phyloP scores from a whole-genome alignment of 2,113 vertebrate genomes.

The Forbesichthys agassizii region DNA sequence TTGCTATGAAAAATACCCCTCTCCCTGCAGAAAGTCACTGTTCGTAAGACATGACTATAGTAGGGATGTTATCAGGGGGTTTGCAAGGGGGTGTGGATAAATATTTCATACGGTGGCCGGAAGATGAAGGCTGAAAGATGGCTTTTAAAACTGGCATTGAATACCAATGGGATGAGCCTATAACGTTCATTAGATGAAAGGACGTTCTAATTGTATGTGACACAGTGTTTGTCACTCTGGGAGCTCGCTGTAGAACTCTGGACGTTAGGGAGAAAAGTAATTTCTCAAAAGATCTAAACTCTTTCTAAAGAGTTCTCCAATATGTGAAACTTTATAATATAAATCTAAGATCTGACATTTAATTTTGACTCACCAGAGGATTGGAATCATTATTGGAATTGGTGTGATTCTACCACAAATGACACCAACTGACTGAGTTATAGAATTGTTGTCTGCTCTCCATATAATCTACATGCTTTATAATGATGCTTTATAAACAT shows the following conservation, averaged over 20 bases:
- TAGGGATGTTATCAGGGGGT: constrained; percentile 36
- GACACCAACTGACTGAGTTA: neutral
- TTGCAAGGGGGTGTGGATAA: constrained; percentile 38
- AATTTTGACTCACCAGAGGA: too few species aligned
- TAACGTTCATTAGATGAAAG: constrained; percentile 37
- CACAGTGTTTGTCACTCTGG: constrained; percentile 31
- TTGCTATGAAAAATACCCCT: constrained; percentile 1
- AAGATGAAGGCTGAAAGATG: constrained; percentile 45
- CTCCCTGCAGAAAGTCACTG: neutral
- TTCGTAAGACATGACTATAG: constrained; percentile 5
- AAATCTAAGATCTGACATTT: too few species aligned
- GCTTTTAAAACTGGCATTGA: constrained; percentile 40
- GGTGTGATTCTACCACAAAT: too few species aligned
- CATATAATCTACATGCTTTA: too few species aligned
- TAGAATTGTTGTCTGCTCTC: too few species aligned
- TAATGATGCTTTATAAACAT: too few species aligned
- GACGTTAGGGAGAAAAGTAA: constrained; percentile 16
- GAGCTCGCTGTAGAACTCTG: constrained; percentile 16
- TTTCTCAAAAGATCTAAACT: constrained; percentile 21
- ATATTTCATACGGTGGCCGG: constrained; percentile 50
- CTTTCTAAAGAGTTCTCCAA: neutral
- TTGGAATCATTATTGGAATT: too few species aligned
- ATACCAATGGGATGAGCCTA: constrained; percentile 39
- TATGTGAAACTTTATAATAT: neutral
- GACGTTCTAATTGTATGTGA: constrained; percentile 33